These are phyloP conservation scores for Lochmaea capreae DNA, from an alignment of 2,888 invertebrate species.

Conservation along the genomic window DNA sequence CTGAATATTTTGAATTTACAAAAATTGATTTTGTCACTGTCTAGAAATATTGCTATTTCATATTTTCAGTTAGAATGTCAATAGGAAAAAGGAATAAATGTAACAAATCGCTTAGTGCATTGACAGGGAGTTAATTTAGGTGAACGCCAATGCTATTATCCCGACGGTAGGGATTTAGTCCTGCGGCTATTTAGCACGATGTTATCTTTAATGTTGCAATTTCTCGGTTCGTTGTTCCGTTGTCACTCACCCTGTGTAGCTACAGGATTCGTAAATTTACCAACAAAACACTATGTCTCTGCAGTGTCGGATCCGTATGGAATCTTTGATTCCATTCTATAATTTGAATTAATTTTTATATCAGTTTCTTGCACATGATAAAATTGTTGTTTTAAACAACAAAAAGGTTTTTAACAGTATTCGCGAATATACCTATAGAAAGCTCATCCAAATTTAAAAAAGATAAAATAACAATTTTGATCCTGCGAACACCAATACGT, in stretches of 20 bases:
- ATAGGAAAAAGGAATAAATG: constrained; percentile 48
- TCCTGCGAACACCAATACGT: no score
- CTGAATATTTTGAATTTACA: no score
- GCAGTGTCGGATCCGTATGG: neutral
- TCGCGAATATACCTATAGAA: no score
- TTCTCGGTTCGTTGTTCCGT: constrained; percentile 65
- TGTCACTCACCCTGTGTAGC: constrained; percentile 55
- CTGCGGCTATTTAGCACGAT: constrained; percentile 65
- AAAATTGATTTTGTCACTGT: no score
- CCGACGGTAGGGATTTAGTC: constrained; percentile 60
- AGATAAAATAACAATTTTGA: no score
- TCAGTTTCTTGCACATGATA: no score
- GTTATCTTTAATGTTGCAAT: constrained; percentile 66
- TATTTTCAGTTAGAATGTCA: neutral
- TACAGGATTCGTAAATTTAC: constrained; percentile 25
- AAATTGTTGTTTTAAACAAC: no score
- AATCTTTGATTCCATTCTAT: neutral
- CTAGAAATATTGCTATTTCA: neutral
- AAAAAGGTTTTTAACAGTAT: no score
- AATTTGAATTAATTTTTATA: neutral
- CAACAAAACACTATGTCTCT: constrained; percentile 1
- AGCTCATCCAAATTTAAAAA: no score
- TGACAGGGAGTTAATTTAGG: constrained; percentile 63
- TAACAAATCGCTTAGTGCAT: constrained; percentile 56
- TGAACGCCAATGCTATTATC: constrained; percentile 63